A percentile compares a stretch with the other conserved stretches of the same genome.
Conservation (phyloP, 2,888 invertebrate species). For the Hyles lineata region DNA sequence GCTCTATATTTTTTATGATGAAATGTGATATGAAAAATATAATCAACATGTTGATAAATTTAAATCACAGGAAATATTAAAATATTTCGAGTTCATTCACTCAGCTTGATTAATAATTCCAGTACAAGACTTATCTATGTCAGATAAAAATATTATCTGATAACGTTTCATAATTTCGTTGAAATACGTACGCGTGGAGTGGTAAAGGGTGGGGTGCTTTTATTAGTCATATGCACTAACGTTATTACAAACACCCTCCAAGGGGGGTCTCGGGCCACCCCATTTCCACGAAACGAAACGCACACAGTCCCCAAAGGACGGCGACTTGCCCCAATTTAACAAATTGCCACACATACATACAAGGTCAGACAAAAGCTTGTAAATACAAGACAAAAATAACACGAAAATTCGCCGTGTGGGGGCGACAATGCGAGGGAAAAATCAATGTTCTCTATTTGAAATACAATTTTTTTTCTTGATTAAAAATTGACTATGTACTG, state of each 20-base stretch:
- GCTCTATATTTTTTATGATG: too few species aligned
- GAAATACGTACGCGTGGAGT: conserved; percentile 11
- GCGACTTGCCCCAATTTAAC: conserved; percentile 51
- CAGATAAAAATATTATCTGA: conserved; percentile 30
- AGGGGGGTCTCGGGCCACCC: conserved; percentile 61
- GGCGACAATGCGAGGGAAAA: conserved; percentile 42
- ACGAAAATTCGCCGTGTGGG: conserved; percentile 45
- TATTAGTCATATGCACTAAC: conserved; percentile 52
- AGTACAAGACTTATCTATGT: conserved; percentile 16
- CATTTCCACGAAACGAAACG: conserved; percentile 58
- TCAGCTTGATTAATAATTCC: conserved; percentile 15
- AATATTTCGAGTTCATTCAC: conserved; percentile 19
- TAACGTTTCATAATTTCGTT: conserved; percentile 23
- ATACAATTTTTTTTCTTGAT: conserved; percentile 38
- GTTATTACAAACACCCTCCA: conserved; percentile 49
- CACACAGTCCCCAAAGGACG: conserved; percentile 45
- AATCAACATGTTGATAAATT: not conserved
- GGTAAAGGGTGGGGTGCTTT: conserved; percentile 33
- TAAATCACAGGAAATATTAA: not conserved
- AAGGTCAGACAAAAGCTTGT: conserved; percentile 51
- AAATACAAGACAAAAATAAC: conserved; percentile 40
- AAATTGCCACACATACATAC: conserved; percentile 47
- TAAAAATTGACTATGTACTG: conserved; percentile 41
- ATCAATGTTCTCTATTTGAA: conserved; percentile 45
- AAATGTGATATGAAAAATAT: not conserved